Evolutionary conservation across 2,888 invertebrate genomes (phyloP), one percentile per base, ranked within the genome.

Genomic region (Brachynemurus nebulosus): DNA sequence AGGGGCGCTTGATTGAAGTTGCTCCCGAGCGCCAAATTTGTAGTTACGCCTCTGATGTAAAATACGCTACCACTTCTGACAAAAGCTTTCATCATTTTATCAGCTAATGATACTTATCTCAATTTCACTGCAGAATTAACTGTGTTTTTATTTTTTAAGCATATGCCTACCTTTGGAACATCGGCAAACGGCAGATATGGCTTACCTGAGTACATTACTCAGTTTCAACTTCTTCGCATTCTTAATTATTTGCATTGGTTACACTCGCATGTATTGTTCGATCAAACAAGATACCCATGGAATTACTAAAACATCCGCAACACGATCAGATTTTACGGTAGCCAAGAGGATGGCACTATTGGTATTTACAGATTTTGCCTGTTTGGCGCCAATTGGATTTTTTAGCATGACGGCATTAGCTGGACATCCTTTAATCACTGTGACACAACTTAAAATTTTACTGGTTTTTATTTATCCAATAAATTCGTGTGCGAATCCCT

Each of bases 401-500:
- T 75, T 77, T 54, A 75, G 75, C 5, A 58, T 78, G 30, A 77
- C 78, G 0, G 78, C 79, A 4, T 68, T 78, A 2, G 64, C 74
- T 34, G 78, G 78, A 11, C 63, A 68, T 48, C 76, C 78, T 1
- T 62, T 78, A 25, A 76, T 80, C 42, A 71, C 61, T n/a, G 67
- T 68, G 1, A 65, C 67, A 3, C 64, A 67, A 50, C 64, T 67
- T 4, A 69, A 69, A 54, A 68, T 80, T 43, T 65, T 77, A 5
- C 59, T 76, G 48, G 78, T 80, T 8, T 78, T 79, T 56, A 76
- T 80, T 60, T 75, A 78, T 55, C 80, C 80, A 0, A 64, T 80
- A 50, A 80, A 80, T 60, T 73, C 76, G 2, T 78, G 77, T 56
- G 76, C 78, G 47, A 80, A 80, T 57, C 80, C 80, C 0, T 78